Evolutionary conservation across 2,888 invertebrate species (phyloP).

Genomic region (Selenia dentaria): DNA sequence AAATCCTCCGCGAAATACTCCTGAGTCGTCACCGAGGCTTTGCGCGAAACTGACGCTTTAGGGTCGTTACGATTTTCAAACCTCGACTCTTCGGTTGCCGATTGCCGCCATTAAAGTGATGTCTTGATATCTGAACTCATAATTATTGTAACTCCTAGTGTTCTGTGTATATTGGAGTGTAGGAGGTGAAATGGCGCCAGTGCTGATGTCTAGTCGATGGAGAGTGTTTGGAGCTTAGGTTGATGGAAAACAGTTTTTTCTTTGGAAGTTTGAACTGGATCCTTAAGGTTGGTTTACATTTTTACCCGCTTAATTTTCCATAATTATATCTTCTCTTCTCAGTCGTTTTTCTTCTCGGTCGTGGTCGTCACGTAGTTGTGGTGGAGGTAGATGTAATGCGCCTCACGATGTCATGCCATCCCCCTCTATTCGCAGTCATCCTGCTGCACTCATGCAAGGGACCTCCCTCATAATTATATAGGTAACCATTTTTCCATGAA

Average conservation of each 20-base stretch:
- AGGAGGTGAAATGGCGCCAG: slow-evolving; percentile 22
- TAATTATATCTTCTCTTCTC: too few species aligned
- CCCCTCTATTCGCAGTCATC: too few species aligned
- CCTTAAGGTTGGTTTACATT: slow-evolving; percentile 1
- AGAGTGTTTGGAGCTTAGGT: slow-evolving; percentile 32
- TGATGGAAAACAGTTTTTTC: background rate
- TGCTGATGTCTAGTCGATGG: slow-evolving; percentile 25
- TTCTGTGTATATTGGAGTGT: background rate
- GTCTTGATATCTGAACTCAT: slow-evolving; percentile 1
- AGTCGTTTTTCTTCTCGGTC: too few species aligned
- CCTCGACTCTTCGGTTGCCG: background rate
- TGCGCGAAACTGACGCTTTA: slow-evolving; percentile 19
- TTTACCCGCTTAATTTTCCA: too few species aligned
- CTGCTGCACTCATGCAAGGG: too few species aligned
- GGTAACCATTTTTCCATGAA: too few species aligned
- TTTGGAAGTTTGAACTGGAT: background rate
- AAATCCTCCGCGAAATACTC: slow-evolving; percentile 44
- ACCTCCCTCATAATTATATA: too few species aligned
- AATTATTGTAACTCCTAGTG: background rate
- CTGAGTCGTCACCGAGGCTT: slow-evolving; percentile 25
- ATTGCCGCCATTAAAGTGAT: background rate
- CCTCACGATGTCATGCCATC: too few species aligned
- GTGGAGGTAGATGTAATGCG: too few species aligned
- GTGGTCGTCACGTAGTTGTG: too few species aligned
- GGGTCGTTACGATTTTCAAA: background rate